Base-by-base conservation (phyloP, 2,113 vertebrate genomes). In the Prionailurus bengalensis region DNA sequence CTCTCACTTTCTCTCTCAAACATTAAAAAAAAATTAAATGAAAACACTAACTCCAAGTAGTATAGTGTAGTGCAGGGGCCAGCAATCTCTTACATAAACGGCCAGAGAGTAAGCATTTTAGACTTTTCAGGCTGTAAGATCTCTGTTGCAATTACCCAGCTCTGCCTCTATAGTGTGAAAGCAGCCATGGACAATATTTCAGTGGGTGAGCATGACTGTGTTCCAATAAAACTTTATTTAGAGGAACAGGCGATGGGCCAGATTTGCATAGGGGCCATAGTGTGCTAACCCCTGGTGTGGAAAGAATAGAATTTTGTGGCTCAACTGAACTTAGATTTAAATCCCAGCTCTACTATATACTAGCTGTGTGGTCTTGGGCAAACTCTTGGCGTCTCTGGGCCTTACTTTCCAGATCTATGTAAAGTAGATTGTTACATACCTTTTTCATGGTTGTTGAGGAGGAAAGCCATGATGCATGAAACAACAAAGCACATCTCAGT, bases 221-320 rank as follows among this genome's bases (percentile, higher is more conserved):
- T 90, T 33, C 11, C 19, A 61, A 12, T 73, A 36, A 95, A 96
- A 82, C 36, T 85, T 97, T 61, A 73, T 86, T 94, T 96, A 48
- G 63, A 82, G 71, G 31, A 66, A 36, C 27, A 48, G 29, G 12
- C 1, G 8, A 21, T 25, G 25, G 61, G 39, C 29, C 33, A 61
- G 58, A n/a, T 70, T 73, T 89, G 4, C 25, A 27, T 1, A 0
- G 19, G 17, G 25, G 23, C n/a, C n/a, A 39, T 11, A 14, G 3
- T 68, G 12, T 74, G 14, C 23, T 78, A 42, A 11, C 23, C 3
- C 12, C 13, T 80, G 36, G 14, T 29, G 4, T 89, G 25, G 19
- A 31, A 58, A 51, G 29, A 76, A 31, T 25, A 16, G 16, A 65
- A 45, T 66, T 79, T 39, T 45, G 3, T 74, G 65, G 31, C 11